phyloP scores from a whole-genome alignment of 2,888 invertebrate genomes.

The Adelphocoris suturalis region DNA sequence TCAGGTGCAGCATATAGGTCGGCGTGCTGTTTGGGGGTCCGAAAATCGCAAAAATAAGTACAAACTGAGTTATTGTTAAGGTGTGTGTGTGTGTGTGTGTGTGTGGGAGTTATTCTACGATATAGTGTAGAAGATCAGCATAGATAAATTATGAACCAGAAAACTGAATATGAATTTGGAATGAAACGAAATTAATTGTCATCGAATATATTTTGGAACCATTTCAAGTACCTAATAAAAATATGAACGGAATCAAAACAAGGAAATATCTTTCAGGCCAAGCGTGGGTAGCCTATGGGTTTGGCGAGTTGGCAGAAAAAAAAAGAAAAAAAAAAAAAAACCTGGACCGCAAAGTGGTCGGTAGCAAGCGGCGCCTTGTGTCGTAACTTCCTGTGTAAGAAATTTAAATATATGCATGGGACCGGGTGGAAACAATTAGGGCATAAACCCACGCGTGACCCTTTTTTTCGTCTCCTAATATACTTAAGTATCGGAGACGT shows the following conservation, averaged over 20 bases:
- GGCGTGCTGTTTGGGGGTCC: too few species aligned
- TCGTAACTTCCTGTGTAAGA: constrained; percentile 55
- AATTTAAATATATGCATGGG: constrained; percentile 62
- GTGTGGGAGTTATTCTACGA: too few species aligned
- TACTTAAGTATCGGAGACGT: background rate
- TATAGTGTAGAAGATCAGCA: too few species aligned
- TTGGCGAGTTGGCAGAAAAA: constrained; percentile 40
- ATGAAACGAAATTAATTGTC: background rate
- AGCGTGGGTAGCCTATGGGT: constrained; percentile 53
- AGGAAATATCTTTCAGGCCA: constrained; percentile 41
- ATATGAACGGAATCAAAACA: constrained; percentile 58
- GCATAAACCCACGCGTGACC: constrained; percentile 53
- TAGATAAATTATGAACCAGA: too few species aligned
- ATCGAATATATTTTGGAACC: background rate
- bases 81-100: too few species aligned
- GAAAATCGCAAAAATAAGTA: too few species aligned
- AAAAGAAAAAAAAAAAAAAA: constrained; percentile 18
- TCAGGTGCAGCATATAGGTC: too few species aligned
- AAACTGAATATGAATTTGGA: background rate
- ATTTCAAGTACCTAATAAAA: background rate
- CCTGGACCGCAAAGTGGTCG: constrained; percentile 34
- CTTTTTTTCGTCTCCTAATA: background rate
- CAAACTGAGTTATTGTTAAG: too few species aligned
- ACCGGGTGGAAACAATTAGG: constrained; percentile 59
- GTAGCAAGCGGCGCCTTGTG: constrained; percentile 60